phyloP scores from a whole-genome alignment of 1,140 invertebrate genomes.

The Aphelenchoides besseyi region DNA sequence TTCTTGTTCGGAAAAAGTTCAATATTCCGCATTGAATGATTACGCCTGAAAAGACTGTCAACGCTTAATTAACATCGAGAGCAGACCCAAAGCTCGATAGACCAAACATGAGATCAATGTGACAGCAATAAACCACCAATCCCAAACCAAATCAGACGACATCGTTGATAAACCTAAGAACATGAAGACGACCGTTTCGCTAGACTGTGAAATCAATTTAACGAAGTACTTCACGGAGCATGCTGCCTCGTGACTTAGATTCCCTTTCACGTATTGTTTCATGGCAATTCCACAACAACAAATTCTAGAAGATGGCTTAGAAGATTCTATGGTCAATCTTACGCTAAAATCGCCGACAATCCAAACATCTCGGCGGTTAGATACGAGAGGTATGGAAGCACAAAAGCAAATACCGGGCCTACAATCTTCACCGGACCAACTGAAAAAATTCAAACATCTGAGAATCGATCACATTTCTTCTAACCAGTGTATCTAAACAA shows the following conservation, averaged over 20 bases:
- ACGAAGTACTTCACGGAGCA: slow-evolving; percentile 27
- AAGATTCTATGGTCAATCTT: slow-evolving; percentile 10
- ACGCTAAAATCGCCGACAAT: slow-evolving; percentile 38
- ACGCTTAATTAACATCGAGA: background rate
- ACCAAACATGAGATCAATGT: slow-evolving; percentile 22
- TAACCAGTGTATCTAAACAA: too few species aligned
- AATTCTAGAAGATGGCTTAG: slow-evolving; percentile 7
- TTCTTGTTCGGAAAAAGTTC: slow-evolving; percentile 28
- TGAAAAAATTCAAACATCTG: too few species aligned
- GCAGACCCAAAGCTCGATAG: slow-evolving; percentile 20
- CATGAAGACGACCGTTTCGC: slow-evolving; percentile 27
- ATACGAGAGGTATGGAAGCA: slow-evolving; percentile 31
- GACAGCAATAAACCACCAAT: slow-evolving; percentile 15
- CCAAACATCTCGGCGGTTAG: slow-evolving; percentile 39
- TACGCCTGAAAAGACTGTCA: slow-evolving; percentile 23
- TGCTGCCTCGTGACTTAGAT: slow-evolving; percentile 17
- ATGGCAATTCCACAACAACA: slow-evolving; percentile 24
- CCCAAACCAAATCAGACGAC: slow-evolving; percentile 5
- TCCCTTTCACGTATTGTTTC: slow-evolving; percentile 32
- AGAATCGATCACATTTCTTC: too few species aligned
- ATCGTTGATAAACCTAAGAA: slow-evolving; percentile 29
- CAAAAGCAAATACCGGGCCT: slow-evolving; percentile 32
- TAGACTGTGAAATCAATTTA: slow-evolving; percentile 18
- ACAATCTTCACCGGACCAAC: slow-evolving; percentile 29
- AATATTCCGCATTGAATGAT: slow-evolving; percentile 30